Conservation (phyloP, 2,888 invertebrate genomes). For the Eremobia ochroleuca region DNA sequence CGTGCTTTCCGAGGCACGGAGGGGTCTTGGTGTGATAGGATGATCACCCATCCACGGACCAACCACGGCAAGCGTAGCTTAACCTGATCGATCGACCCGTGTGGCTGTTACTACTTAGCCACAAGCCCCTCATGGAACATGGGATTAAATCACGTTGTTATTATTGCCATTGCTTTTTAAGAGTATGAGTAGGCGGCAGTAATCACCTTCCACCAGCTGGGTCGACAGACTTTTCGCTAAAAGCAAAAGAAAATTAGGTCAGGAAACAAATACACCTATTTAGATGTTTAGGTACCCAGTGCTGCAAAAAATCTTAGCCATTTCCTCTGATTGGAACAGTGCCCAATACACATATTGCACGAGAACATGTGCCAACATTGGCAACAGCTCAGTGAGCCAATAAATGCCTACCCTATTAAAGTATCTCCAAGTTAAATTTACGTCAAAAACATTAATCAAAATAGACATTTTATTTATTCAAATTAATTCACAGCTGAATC, state of each 20-base stretch:
- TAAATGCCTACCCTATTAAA: conserved; percentile 36
- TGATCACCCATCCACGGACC: too few species aligned
- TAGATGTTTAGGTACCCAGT: conserved; percentile 2
- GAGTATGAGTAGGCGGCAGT: background rate
- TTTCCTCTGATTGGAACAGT: conserved; percentile 44
- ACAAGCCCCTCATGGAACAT: too few species aligned
- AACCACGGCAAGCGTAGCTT: too few species aligned
- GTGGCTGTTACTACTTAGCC: too few species aligned
- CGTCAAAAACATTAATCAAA: conserved; percentile 48
- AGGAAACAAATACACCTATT: conserved; percentile 21
- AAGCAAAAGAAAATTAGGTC: background rate
- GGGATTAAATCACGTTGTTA: background rate
- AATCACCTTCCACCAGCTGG: background rate
- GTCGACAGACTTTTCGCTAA: background rate
- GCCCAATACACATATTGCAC: conserved; percentile 57
- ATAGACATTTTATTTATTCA: conserved; percentile 27
- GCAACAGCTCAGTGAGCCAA: conserved; percentile 36
- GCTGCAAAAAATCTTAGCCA: conserved; percentile 38
- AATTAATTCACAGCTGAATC: conserved; percentile 51
- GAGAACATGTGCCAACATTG: conserved; percentile 43
- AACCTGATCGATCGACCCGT: too few species aligned
- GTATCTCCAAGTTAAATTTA: conserved; percentile 33
- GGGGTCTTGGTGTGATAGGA: too few species aligned
- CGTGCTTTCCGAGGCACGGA: too few species aligned
- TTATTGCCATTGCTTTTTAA: background rate